Conservation (phyloP, 2,888 invertebrate genomes). For the Netelia melanura region DNA sequence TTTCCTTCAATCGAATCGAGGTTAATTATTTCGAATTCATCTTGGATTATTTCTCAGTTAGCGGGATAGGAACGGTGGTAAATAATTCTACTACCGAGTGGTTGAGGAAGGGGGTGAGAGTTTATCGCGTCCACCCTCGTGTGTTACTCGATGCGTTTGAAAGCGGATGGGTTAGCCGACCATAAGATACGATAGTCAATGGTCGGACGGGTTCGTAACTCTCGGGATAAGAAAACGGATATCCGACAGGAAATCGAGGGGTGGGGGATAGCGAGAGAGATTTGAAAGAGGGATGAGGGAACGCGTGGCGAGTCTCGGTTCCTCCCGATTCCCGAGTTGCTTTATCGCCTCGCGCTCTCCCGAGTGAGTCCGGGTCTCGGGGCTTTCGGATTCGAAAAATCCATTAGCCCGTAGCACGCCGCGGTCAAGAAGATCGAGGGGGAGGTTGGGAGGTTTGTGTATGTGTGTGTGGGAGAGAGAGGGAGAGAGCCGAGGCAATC, state of each 20-base stretch:
- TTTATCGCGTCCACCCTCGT: too few species aligned
- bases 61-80: too few species aligned
- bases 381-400: constrained; percentile 81
- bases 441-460: constrained; percentile 43
- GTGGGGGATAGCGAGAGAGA: constrained; percentile 28
- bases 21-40: not conserved
- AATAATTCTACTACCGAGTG: too few species aligned
- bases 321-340: constrained; percentile 43
- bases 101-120: too few species aligned
- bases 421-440: constrained; percentile 56
- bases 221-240: constrained; percentile 59
- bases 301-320: constrained; percentile 34
- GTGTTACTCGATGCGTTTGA: not conserved
- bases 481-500: constrained; percentile 20
- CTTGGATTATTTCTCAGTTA: too few species aligned
- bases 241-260: constrained; percentile 58
- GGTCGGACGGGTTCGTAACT: constrained; percentile 18
- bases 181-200: constrained; percentile 32
- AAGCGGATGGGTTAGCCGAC: not conserved
- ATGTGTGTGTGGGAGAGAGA: constrained; percentile 37
- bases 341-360: constrained; percentile 58
- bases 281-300: not conserved
- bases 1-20: not conserved
- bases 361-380: constrained; percentile 62
- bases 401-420: constrained; percentile 77